Base-by-base conservation (phyloP, 2,888 invertebrate species). In the Papilio protenor region DNA sequence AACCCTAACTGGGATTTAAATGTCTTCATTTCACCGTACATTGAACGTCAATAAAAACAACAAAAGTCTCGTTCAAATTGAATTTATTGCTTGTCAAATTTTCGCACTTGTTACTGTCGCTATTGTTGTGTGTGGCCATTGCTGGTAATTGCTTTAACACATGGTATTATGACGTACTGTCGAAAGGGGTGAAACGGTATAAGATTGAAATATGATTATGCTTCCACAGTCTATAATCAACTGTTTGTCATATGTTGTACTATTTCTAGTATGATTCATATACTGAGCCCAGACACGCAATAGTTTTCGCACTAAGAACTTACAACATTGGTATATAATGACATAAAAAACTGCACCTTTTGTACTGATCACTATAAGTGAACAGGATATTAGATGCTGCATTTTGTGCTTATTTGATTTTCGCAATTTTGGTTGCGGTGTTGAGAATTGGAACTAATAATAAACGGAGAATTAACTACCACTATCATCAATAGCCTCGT, bases 31-130 rank as follows among this genome's bases (percentile, higher is more conserved):
- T 90, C 89, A 89, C 86, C 85, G 87, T 83, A 88, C 90, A 91
- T 91, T 90, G 87, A 89, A 86, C 88, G 81, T 79, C 85, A 86
- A 88, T 87, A 84, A 84, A 85, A 83, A 89, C 88, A 92, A 92
- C 90, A 92, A 89, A 86, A 84, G 85, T 81, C 76, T 86, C 84
- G 85, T 87, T 85, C 83, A 89, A 92, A 93, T 92, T 89, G 85
- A 92, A 94, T 94, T 94, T 93, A 93, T 93, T 88, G 89, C 90
- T 90, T 93, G 93, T 92, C 92, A 93, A 91, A 92, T 90, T 88
- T 87, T 85, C 84, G 82, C 92, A 93, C 92, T 93, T 92, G 92
- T 92, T 89, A 83, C 84, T 82, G 83, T 80, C 55, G 23, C 85
- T 84, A 87, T 90, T 84, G 90, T 90, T 88, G 89, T 89, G 88